Percentiles rank a stretch among this genome's conserved stretches.
These are phyloP conservation scores for Oscheius sp. DNA, from an alignment of 1,140 invertebrate species.

Conservation along the genomic window DNA sequence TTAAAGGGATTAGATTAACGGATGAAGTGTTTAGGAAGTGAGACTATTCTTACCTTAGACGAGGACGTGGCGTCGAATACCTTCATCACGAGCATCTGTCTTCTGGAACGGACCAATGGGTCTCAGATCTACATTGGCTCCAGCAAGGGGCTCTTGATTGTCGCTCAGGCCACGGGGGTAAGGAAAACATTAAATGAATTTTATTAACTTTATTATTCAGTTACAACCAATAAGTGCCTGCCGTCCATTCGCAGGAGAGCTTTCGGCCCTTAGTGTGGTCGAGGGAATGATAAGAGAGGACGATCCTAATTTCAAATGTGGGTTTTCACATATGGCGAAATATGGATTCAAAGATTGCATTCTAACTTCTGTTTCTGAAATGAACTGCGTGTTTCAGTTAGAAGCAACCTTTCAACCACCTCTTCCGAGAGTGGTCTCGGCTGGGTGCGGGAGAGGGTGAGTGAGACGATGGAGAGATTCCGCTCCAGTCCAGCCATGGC, in stretches of 20 bases:
- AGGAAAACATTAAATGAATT: constrained; percentile 6
- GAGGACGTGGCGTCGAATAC: constrained; percentile 72
- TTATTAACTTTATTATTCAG: constrained; percentile 12
- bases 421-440: constrained; percentile 27
- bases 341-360: neutral
- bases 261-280: constrained; percentile 54
- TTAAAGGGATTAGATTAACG: too few species aligned
- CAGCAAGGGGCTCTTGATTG: constrained; percentile 84
- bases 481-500: constrained; percentile 5
- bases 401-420: constrained; percentile 10
- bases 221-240: constrained; percentile 82
- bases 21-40: too few species aligned
- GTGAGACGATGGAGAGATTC: constrained; percentile 33
- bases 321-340: neutral
- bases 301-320: constrained; percentile 9
- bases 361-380: too few species aligned
- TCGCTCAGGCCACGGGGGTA: constrained; percentile 73
- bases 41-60: constrained; percentile 83
- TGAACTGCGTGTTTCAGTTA: neutral
- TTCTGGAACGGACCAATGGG: constrained; percentile 67
- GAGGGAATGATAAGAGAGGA: constrained; percentile 19
- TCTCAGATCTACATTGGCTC: constrained; percentile 77
- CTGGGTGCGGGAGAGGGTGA: constrained; percentile 32
- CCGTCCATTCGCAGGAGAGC: constrained; percentile 82
- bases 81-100: constrained; percentile 75